Percentiles rank a stretch among this genome's conserved stretches.
Evolutionary conservation across 2,888 invertebrate genomes (phyloP).

Genomic region (Trachelus iudaicus): DNA sequence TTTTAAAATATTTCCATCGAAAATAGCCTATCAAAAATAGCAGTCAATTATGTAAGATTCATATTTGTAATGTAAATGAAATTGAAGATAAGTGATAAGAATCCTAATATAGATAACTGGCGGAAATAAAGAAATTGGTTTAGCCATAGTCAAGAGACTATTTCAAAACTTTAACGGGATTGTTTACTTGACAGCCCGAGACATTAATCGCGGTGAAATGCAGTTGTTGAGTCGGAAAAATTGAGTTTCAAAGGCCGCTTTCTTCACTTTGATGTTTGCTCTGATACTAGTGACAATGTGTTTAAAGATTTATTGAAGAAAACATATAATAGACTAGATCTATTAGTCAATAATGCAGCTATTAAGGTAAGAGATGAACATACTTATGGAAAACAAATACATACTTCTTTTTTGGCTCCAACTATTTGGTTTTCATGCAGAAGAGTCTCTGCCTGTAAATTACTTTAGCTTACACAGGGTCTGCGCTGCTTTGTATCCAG

Average conservation of each 20-base stretch:
- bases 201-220: constrained; percentile 70
- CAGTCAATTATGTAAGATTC: no score
- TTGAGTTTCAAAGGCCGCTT: constrained; percentile 70
- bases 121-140: constrained; percentile 78
- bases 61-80: no score
- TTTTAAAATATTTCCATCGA: no score
- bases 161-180: constrained; percentile 75
- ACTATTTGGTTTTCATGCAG: constrained; percentile 76
- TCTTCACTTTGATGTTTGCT: constrained; percentile 78
- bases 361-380: constrained; percentile 68
- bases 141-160: constrained; percentile 74
- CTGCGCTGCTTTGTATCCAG: constrained; percentile 77
- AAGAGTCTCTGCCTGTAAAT: constrained; percentile 76
- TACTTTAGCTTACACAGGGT: constrained; percentile 75
- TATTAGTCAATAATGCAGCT: constrained; percentile 82
- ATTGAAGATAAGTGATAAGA: no score
- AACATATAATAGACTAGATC: constrained; percentile 76
- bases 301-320: constrained; percentile 72
- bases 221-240: constrained; percentile 71
- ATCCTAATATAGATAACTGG: constrained; percentile 71
- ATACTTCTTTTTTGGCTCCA: constrained; percentile 35
- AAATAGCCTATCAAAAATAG: no score
- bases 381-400: no score
- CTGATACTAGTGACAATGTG: constrained; percentile 69
- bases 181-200: constrained; percentile 78